These are phyloP conservation scores for Melanotaenia boesemani DNA, from an alignment of 2,797 vertebrate species.

Conservation along the genomic window DNA sequence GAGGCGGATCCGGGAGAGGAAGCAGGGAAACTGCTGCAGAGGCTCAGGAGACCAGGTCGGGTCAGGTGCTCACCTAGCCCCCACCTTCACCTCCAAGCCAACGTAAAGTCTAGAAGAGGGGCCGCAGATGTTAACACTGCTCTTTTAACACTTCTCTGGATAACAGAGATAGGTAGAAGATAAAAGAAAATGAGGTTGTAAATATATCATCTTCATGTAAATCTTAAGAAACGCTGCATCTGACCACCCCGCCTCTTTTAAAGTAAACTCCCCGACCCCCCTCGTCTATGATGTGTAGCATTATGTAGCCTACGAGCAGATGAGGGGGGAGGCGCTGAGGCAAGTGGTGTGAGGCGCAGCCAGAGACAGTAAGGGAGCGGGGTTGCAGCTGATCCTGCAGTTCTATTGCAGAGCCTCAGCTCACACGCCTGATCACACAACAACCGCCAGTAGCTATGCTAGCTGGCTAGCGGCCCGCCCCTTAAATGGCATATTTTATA, in stretches of 20 bases:
- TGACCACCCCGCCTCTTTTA: constrained; percentile 59
- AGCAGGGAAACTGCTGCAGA: constrained; percentile 67
- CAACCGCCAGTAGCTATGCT: constrained; percentile 76
- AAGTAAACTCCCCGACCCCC: constrained; percentile 42
- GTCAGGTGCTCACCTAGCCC: constrained; percentile 31
- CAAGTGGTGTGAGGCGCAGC: constrained; percentile 67
- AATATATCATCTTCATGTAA: constrained; percentile 87
- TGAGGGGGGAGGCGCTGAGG: constrained; percentile 24
- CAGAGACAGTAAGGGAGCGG: constrained; percentile 78
- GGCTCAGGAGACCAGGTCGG: constrained; percentile 39
- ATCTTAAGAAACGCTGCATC: constrained; percentile 78
- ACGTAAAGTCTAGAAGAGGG: constrained; percentile 71
- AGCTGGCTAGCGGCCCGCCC: constrained; percentile 77
- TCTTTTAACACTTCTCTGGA: constrained; percentile 78
- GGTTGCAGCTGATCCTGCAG: constrained; percentile 83
- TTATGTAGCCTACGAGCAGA: constrained; percentile 54
- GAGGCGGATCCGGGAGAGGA: constrained; percentile 76
- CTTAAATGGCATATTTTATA: constrained; percentile 87
- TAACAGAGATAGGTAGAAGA: constrained; percentile 62
- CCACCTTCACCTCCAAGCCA: constrained; percentile 46
- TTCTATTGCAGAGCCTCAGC: constrained; percentile 85
- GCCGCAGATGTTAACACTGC: constrained; percentile 85
- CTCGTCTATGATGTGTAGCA: constrained; percentile 57
- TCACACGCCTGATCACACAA: constrained; percentile 39
- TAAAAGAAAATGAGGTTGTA: constrained; percentile 82